Base-by-base conservation (phyloP, 1,140 invertebrate genomes). In the Drosophila tropicalis region DNA sequence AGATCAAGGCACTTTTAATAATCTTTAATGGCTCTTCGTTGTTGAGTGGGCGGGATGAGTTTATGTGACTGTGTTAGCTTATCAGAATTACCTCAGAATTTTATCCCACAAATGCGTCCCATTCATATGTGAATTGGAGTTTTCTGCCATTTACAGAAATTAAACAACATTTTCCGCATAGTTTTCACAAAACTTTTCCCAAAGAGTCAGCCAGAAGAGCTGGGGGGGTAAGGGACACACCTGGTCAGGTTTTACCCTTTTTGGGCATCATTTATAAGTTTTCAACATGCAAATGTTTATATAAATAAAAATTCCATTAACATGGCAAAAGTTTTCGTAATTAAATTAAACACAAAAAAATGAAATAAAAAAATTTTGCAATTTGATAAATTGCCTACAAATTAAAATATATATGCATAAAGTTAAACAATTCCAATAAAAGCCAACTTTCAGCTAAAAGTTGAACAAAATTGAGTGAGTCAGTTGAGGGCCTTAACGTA, bases 1-100 rank as follows among this genome's bases (percentile, higher is more conserved):
- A 76, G 83, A 86, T 86, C 83, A 76, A 83, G 83, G 76, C 58
- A 72, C 79, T 86, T 83, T 86, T 86, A 83, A 87, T 86, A 86
- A 87, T 86, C 84, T 89, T 79, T 83, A 87, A 86, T 83, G 62
- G 17, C 61, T 41, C 51, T 36, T 58, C 56, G 65, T 67, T 63
- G 39, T 41, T 56, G 61, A 47, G 13, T 80, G 34, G 44, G 34
- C 32, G 55, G 34, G 34, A 22, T 36, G 57, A 60, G n/a, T 62
- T 40, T 17, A 40, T 55, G 69, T 39, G 34, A 56, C 67, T 62
- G 75, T 78, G 61, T 47, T 41, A 65, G 79, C 74, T 81, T 85
- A 85, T 77, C 73, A 84, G 69, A 64, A 81, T 73, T 73, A 39
- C 17, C 34, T 19, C 15, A 58, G 15, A 15, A 39, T 58, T 58